These are phyloP conservation scores for Papilio machaon DNA, from an alignment of 1,140 invertebrate genomes.

Conservation along the genomic window DNA sequence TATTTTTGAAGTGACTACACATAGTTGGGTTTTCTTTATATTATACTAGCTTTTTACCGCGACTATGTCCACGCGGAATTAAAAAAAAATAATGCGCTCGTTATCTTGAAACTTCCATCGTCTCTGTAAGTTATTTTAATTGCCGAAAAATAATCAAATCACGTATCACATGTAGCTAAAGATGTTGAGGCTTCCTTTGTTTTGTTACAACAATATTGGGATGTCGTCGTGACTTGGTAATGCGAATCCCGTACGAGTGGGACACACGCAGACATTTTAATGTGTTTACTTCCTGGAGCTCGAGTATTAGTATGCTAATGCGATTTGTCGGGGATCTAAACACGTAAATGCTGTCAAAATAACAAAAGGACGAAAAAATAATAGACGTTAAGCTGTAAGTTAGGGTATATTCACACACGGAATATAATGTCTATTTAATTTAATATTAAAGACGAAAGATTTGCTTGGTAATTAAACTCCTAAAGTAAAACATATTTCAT, in stretches of 20 bases:
- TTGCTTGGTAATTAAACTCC: not conserved
- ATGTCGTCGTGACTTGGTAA: slow-evolving; percentile 16
- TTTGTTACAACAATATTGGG: slow-evolving; percentile 22
- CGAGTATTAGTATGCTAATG: slow-evolving; percentile 32
- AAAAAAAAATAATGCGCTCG: not conserved
- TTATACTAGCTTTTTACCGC: no score
- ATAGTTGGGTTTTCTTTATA: no score
- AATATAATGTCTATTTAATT: not conserved
- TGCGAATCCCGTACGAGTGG: slow-evolving; percentile 25
- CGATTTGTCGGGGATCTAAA: slow-evolving; percentile 27
- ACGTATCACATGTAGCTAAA: slow-evolving; percentile 16
- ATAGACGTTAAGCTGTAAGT: slow-evolving; percentile 14
- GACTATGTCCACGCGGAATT: no score
- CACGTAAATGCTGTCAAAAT: slow-evolving; percentile 35
- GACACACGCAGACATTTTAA: slow-evolving; percentile 28
- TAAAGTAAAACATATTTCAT: not conserved
- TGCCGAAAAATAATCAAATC: slow-evolving; percentile 5
- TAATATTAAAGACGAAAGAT: not conserved
- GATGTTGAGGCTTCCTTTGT: slow-evolving; percentile 9
- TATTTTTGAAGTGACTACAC: no score
- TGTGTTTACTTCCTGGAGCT: slow-evolving; percentile 29
- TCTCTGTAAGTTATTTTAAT: not conserved
- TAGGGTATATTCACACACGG: not conserved
- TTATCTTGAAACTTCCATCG: not conserved
- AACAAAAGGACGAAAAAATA: slow-evolving; percentile 17